phyloP scores from a whole-genome alignment of 2,888 invertebrate genomes.

The Steinernema scapterisci region DNA sequence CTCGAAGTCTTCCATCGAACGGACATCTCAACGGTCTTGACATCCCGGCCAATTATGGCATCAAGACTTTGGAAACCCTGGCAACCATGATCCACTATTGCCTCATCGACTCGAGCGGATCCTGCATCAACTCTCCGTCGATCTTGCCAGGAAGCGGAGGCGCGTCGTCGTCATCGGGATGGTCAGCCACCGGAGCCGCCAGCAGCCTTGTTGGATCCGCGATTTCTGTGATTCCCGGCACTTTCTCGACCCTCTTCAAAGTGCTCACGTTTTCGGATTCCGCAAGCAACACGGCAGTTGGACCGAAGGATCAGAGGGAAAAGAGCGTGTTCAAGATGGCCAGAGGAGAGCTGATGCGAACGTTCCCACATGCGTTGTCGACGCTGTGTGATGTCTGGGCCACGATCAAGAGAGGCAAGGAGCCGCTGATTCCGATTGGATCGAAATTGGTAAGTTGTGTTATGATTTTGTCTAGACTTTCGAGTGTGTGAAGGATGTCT shows the following conservation, averaged over 20 bases:
- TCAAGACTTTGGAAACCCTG: constrained; percentile 57
- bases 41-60: constrained; percentile 2
- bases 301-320: background rate
- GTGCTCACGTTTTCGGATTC: constrained; percentile 76
- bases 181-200: constrained; percentile 41
- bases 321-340: constrained; percentile 69
- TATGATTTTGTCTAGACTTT: too few species aligned
- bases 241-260: constrained; percentile 79
- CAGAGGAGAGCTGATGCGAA: constrained; percentile 78
- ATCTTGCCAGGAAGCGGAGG: background rate
- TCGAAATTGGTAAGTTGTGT: constrained; percentile 45
- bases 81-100: constrained; percentile 66
- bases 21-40: background rate
- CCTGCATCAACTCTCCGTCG: constrained; percentile 24
- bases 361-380: constrained; percentile 81
- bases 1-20: constrained; percentile 1
- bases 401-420: constrained; percentile 72
- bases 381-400: constrained; percentile 81
- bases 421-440: constrained; percentile 56
- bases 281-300: background rate
- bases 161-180: constrained; percentile 26
- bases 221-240: constrained; percentile 62
- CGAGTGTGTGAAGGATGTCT: too few species aligned
- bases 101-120: constrained; percentile 49
- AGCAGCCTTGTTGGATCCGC: constrained; percentile 45